phyloP scores from a whole-genome alignment of 2,113 vertebrate genomes.

The Mesoclemmys tuberculata region DNA sequence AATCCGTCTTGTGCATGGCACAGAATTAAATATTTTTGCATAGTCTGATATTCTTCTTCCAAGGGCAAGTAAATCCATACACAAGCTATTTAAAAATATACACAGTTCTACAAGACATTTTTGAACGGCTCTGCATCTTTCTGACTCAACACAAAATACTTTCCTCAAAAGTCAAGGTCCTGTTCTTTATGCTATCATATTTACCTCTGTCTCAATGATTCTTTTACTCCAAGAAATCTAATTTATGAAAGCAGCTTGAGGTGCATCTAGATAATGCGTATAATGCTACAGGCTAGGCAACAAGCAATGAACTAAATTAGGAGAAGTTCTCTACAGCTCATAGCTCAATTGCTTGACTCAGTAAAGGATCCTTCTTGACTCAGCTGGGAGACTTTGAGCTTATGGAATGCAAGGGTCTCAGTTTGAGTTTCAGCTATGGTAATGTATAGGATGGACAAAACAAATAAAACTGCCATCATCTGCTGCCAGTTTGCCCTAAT shows the following conservation, averaged over 20 bases:
- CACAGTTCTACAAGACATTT: neutral
- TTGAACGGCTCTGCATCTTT: neutral
- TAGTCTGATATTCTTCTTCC: neutral
- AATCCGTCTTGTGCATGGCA: accelerated
- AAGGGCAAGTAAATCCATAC: neutral
- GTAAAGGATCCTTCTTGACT: neutral
- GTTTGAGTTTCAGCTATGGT: neutral
- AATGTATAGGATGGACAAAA: neutral
- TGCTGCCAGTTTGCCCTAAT: neutral
- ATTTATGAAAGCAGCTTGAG: neutral
- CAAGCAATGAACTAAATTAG: neutral
- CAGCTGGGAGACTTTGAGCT: neutral
- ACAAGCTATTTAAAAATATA: neutral
- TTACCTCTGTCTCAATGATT: neutral
- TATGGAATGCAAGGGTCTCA: neutral
- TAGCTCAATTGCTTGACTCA: neutral
- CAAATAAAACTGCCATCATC: neutral
- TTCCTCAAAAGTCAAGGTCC: neutral
- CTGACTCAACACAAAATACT: neutral
- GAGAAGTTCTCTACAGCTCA: neutral
- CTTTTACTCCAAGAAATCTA: slow-evolving; percentile 3
- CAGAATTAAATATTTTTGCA: neutral
- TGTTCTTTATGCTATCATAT: neutral
- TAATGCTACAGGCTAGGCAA: neutral
- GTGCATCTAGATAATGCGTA: neutral